Conservation (phyloP, 92 coral and sea anemone species). For the Palythoa grandis region DNA sequence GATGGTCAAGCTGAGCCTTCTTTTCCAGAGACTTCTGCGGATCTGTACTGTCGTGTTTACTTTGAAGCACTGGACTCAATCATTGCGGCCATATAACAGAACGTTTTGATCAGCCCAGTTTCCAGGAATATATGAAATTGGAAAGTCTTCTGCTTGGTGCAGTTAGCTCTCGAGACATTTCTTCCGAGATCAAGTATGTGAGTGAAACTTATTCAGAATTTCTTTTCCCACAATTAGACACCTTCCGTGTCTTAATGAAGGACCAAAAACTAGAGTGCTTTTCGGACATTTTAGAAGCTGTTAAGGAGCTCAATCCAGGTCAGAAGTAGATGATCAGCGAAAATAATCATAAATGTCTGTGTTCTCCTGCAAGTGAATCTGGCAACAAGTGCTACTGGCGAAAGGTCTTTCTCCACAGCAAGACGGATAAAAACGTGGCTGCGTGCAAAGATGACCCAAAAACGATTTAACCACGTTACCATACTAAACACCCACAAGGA, state of each 20-base stretch:
- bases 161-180: slow-evolving; percentile 51
- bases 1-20: slow-evolving; percentile 52
- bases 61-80: slow-evolving; percentile 66
- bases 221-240: slow-evolving; percentile 60
- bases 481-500: slow-evolving; percentile 61
- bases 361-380: slow-evolving; percentile 59
- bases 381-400: slow-evolving; percentile 63
- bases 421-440: slow-evolving; percentile 63
- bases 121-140: slow-evolving; percentile 42
- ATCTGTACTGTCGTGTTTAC: slow-evolving; percentile 49
- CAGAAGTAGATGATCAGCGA: slow-evolving; percentile 53
- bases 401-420: slow-evolving; percentile 66
- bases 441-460: slow-evolving; percentile 63
- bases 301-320: slow-evolving; percentile 37
- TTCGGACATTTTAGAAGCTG: slow-evolving; percentile 35
- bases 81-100: slow-evolving; percentile 46
- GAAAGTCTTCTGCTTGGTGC: slow-evolving; percentile 54
- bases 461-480: slow-evolving; percentile 63
- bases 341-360: slow-evolving; percentile 50
- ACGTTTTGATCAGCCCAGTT: slow-evolving; percentile 57
- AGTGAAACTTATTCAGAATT: slow-evolving; percentile 40
- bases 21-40: slow-evolving; percentile 58
- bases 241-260: slow-evolving; percentile 49
- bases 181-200: slow-evolving; percentile 46
- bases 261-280: slow-evolving; percentile 41